These are phyloP conservation scores for Ptilonorhynchus violaceus DNA, from an alignment of 2,113 vertebrate genomes.

Conservation along the genomic window DNA sequence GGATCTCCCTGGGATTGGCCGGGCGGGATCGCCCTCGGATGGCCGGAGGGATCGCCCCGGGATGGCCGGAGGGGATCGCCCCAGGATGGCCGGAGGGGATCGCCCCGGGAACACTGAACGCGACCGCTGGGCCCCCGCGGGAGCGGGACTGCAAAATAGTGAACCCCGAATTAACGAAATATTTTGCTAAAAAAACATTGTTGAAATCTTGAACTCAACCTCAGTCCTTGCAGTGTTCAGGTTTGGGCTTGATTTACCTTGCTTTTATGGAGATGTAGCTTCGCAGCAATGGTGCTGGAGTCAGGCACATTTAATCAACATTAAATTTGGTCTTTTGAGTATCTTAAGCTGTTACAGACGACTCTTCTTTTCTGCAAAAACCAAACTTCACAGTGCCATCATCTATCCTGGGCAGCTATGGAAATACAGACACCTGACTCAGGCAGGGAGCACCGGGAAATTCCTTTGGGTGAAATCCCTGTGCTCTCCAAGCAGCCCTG, in stretches of 20 bases:
- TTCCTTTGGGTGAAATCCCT: not conserved
- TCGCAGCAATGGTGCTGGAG: not conserved
- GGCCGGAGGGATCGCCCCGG: not conserved
- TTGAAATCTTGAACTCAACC: not conserved
- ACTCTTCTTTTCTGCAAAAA: not conserved
- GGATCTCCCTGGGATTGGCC: not conserved
- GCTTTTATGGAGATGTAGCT: not conserved
- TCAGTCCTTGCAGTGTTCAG: not conserved
- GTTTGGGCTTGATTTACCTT: not conserved
- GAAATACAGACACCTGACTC: not conserved
- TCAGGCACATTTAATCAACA: not conserved
- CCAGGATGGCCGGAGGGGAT: not conserved
- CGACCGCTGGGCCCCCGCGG: not conserved
- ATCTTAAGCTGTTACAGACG: not conserved
- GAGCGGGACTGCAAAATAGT: not conserved
- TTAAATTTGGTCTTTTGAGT: not conserved
- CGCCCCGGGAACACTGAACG: not conserved
- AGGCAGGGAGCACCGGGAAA: not conserved
- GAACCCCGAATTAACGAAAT: not conserved
- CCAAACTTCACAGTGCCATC: not conserved
- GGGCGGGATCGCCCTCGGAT: not conserved
- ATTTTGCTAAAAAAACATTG: not conserved
- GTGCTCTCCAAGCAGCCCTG: not conserved
- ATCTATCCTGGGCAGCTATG: not conserved
- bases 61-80: not conserved